Evolutionary conservation across 2,797 vertebrate genomes (phyloP), one percentile per base, ranked within the genome.

Genomic region (Malacoraja senta): DNA sequence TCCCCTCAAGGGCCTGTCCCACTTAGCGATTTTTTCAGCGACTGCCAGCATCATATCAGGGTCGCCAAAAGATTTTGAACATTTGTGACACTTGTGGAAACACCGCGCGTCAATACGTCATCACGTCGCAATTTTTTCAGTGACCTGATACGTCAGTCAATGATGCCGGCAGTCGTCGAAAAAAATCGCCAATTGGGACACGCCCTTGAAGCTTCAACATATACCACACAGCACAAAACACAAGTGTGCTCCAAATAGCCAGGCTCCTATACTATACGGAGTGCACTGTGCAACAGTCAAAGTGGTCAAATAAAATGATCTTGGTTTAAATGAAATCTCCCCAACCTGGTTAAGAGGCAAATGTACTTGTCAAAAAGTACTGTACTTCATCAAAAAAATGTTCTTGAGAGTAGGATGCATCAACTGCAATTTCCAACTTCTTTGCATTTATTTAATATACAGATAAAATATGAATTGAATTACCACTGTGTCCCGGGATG

Each of bases 401-500:
- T 29, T 7, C 26, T 38, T 74, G 35, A 92, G 26, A 92, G 35
- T 12, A 76, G n/a, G 71, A 26, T 26, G 12, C 19, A 91, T 44
- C 65, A 92, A 58, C 35, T 44, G 68, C n/a, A 72, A 74, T 92
- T 76, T 92, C 38, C 32, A 76, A 58, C 76, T 92, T 29, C 2
- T 74, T 92, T 76, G 13, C 71, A 53, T 9, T 58, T 58, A 92
- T 53, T 91, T 53, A 74, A 92, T n/a, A 29, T 12, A 29, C 38
- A 53, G 53, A 58, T 84, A 58, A 84, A 91, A 32, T 29, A 92
- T 74, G 71, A 92, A 44, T 29, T 76, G 63, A 95, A 98, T 97
- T 96, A 99, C 99, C 99, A 97, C 98, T 99, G 97, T 99, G 99
- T 96, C 98, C 97, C 95, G 98, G 98, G 94, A 99, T 98, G 95